Evolutionary conservation across 2,888 invertebrate species (phyloP).

Genomic region (Crepidodera aurea): DNA sequence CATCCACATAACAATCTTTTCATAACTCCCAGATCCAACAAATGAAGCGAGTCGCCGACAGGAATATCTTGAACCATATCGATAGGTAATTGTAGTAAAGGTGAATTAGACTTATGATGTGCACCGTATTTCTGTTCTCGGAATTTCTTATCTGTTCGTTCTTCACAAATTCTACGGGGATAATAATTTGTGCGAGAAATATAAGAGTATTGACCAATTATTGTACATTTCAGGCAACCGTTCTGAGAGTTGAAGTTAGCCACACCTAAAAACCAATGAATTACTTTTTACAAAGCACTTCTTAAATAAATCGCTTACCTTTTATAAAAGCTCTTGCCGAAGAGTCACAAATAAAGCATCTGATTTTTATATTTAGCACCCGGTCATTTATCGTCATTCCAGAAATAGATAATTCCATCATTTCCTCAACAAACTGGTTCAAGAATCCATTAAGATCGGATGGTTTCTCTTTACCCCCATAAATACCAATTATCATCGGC

Average conservation of each 20-base stretch:
- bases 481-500: constrained; percentile 24
- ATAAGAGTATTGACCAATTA: constrained; percentile 38
- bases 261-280: constrained; percentile 35
- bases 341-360: constrained; percentile 40
- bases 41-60: constrained; percentile 20
- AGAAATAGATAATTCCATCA: constrained; percentile 5
- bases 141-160: constrained; percentile 22
- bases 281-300: background rate
- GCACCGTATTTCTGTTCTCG: constrained; percentile 12
- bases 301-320: constrained; percentile 24
- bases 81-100: constrained; percentile 5
- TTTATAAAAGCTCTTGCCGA: constrained; percentile 41
- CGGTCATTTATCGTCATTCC: constrained; percentile 4
- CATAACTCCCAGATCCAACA: constrained; percentile 29
- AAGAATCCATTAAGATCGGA: no score
- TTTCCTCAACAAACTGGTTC: constrained; percentile 34
- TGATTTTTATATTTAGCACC: constrained; percentile 15
- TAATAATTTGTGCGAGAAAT: constrained; percentile 32
- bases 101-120: constrained; percentile 21
- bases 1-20: constrained; percentile 23
- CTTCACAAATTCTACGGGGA: constrained; percentile 11
- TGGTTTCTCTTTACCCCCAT: no score
- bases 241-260: constrained; percentile 39
- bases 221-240: constrained; percentile 36
- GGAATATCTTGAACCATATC: constrained; percentile 27